phyloP scores from a whole-genome alignment of 2,888 invertebrate genomes.

The Omphaloscelis lunosa region DNA sequence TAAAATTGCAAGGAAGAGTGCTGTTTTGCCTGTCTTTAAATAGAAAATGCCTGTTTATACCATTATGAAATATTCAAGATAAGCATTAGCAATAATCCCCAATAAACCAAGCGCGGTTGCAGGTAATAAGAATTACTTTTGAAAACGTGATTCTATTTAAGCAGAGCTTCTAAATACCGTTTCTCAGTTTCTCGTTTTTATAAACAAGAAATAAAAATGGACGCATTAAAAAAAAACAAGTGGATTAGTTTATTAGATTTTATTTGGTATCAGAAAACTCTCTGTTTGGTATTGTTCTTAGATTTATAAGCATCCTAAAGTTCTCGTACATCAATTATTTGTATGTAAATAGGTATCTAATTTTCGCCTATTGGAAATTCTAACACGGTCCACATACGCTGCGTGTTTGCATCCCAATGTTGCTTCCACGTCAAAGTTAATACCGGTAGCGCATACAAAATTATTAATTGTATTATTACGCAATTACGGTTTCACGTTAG shows the following conservation, averaged over 20 bases:
- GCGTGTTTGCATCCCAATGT: slow-evolving; percentile 44
- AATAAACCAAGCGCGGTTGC: not conserved
- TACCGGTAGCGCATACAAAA: slow-evolving; percentile 55
- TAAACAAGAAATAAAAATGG: no score
- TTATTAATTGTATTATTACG: slow-evolving; percentile 61
- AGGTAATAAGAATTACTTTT: not conserved
- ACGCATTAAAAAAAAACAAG: no score
- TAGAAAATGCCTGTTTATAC: not conserved
- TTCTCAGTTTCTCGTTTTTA: not conserved
- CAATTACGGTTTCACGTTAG: slow-evolving; percentile 53
- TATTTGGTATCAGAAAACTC: not conserved
- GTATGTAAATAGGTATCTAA: slow-evolving; percentile 3
- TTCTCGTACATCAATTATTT: not conserved
- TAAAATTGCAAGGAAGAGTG: not conserved
- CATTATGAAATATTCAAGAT: not conserved
- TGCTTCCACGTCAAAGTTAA: slow-evolving; percentile 52
- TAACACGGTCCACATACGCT: slow-evolving; percentile 5
- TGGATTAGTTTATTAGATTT: not conserved
- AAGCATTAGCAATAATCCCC: not conserved
- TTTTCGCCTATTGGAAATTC: slow-evolving; percentile 39
- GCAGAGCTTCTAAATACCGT: not conserved
- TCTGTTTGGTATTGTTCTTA: no score
- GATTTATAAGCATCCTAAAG: not conserved
- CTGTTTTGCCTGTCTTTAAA: not conserved
- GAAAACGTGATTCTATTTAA: not conserved